phyloP scores from a whole-genome alignment of 2,888 invertebrate species.

The Sthenelais limicola region DNA sequence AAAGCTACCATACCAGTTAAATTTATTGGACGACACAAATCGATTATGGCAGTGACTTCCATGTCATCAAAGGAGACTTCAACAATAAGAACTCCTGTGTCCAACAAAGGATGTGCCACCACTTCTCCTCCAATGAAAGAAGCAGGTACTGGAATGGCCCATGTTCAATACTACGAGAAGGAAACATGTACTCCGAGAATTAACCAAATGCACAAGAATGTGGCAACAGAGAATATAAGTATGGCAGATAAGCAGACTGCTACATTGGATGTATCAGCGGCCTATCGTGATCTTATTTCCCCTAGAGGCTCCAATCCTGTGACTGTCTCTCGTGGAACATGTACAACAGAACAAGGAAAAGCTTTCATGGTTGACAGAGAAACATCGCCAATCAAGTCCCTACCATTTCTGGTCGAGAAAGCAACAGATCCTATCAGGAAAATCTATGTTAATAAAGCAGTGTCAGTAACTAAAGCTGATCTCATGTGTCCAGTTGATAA shows the following conservation, averaged over 20 bases:
- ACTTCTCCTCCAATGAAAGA: neutral
- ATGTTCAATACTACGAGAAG: conserved; percentile 46
- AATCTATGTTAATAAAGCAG: conserved; percentile 47
- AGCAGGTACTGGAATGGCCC: conserved; percentile 41
- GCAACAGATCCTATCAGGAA: conserved; percentile 48
- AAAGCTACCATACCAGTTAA: neutral
- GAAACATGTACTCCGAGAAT: conserved; percentile 51
- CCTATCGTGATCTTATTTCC: conserved; percentile 43
- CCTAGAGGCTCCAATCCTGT: neutral
- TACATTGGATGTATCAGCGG: conserved; percentile 46
- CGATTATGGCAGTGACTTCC: neutral
- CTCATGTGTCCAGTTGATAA: conserved; percentile 47
- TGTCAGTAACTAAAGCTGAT: conserved; percentile 50
- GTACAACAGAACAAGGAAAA: no score
- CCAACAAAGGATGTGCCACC: neutral
- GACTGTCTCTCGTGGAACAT: conserved; percentile 40
- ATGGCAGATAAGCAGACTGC: conserved; percentile 49
- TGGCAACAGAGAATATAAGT: conserved; percentile 49
- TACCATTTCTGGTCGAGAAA: conserved; percentile 17
- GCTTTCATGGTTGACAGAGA: conserved; percentile 5
- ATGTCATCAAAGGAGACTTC: neutral
- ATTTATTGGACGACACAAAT: neutral
- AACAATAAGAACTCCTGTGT: neutral
- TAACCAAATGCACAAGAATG: conserved; percentile 48
- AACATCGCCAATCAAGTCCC: conserved; percentile 32